Percentiles rank a stretch among this genome's conserved stretches.
Evolutionary conservation across 2,888 invertebrate species (phyloP).

Genomic region (Muscina levida): DNA sequence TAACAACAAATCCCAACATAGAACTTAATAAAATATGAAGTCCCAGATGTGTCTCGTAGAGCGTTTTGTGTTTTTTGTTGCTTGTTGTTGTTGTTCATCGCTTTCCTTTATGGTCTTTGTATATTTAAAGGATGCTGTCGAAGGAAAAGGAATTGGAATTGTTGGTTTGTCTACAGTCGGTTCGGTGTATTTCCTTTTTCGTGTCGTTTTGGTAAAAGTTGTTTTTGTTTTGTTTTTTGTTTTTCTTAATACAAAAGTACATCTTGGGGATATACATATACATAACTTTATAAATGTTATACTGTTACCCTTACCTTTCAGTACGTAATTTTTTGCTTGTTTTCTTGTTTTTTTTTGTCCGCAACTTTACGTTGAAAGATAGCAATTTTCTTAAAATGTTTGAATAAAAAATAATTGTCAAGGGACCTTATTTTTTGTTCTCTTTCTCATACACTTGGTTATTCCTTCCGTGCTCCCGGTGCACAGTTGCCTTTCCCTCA

Average conservation of each 20-base stretch:
- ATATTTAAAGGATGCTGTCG: not conserved
- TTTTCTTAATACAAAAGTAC: too few relatives aligned
- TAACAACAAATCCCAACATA: slow-evolving; percentile 61
- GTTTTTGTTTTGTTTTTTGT: not conserved
- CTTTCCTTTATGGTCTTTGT: not conserved
- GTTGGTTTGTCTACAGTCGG: too few relatives aligned
- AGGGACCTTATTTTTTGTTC: slow-evolving; percentile 38
- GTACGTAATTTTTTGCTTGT: slow-evolving; percentile 4
- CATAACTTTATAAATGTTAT: slow-evolving; percentile 52
- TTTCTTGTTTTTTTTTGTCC: not conserved
- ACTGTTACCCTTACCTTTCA: too few relatives aligned
- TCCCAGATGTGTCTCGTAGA: slow-evolving; percentile 51
- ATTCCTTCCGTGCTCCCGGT: not conserved
- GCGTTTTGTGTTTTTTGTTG: slow-evolving; percentile 29
- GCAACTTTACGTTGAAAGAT: slow-evolving; percentile 24
- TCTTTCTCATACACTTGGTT: slow-evolving; percentile 20
- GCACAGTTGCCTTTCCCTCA: too few relatives aligned
- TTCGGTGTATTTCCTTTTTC: too few relatives aligned
- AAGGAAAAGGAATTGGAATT: slow-evolving; percentile 36
- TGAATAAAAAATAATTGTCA: slow-evolving; percentile 48
- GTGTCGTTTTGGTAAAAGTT: slow-evolving; percentile 15
- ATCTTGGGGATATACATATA: slow-evolving; percentile 10
- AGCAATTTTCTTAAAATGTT: slow-evolving; percentile 50
- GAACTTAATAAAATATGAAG: slow-evolving; percentile 64
- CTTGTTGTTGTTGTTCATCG: slow-evolving; percentile 39